Evolutionary conservation across 1,140 invertebrate genomes (phyloP), one percentile per base, ranked within the genome.

Genomic region (Xylocopa sonorina): DNA sequence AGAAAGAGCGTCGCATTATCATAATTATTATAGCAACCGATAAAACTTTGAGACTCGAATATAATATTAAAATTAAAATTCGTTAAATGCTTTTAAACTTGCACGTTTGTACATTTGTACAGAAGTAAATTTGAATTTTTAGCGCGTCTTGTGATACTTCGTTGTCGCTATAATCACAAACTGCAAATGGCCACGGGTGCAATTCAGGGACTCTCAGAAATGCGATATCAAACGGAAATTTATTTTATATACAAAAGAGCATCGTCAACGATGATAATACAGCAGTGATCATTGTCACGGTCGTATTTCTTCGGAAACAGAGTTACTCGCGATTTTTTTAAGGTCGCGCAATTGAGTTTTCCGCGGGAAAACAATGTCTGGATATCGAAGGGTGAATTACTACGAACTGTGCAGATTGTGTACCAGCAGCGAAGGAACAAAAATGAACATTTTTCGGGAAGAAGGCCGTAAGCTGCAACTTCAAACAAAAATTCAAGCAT

Each of bases 351-450:
- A 72, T 73, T 71, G 51, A 58, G 78, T 81, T 84, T 87, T 87
- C 64, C 83, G 87, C 90, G 87, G 89, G 88, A 89, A 88, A 88
- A 89, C 85, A 78, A 95, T 95, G 95, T 94, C 94, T 69, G 95
- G 94, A 86, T 95, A 95, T 85, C 94, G 94, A 78, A 94, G 94
- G 81, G 95, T 95, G 14, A 95, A 95, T 90, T 96, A 95, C 88
- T 95, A 95, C 87, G 95, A 96, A 91, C 91, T 96, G 67, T 96
- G 95, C 87, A 93, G 95, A 84, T 92, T 96, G 53, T 96, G 95
- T 89, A 95, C 95, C 18, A 94, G 94, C 43, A 95, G 94, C 86
- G 94, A 94, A 78, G 95, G 95, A 66, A 93, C 89, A 76, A 95
- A 95, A 90, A 94, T 95, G 75, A 94, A 95, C 86, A 95, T 96